Base-by-base conservation (phyloP, 2,113 vertebrate species). In the rabbit (Oryctolagus cuniculus) region DNA sequence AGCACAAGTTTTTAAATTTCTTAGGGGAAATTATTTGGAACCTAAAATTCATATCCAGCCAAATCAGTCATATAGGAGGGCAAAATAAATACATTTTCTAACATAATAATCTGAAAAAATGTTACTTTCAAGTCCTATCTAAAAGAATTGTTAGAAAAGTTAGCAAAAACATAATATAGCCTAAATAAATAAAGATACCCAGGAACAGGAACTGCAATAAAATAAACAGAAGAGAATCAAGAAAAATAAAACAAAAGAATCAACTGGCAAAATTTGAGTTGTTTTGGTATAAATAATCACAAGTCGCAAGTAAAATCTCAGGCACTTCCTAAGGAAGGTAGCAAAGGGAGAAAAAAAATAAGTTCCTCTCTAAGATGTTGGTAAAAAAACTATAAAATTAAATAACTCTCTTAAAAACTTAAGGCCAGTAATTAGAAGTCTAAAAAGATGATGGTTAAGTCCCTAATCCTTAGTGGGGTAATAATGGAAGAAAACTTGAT, bases 91-190 rank as follows among this genome's bases (percentile, higher is more conserved):
- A 73, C 0, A 72, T 72, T 80, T 92, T 89, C 29, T 89, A 27
- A 85, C 53, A 63, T 55, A 6, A 67, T 10, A 78, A 27, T 29
- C 9, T 58, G 55, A 82, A 22, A 91, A 77, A 89, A 5, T 34
- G 19, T 58, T 25, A 3, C 22, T 49, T 75, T 49, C 31, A 87
- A 95, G 74, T 67, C 8, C 58, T 74, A 74, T 31, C 58, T 61
- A 31, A 58, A 80, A 87, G 17, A 90, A 90, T 66, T 73, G 38
- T 87, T 73, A 94, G 13, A 36, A n/a, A 85, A 73, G 44, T 81
- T 69, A 25, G 69, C 44, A 63, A 55, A 79, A 44, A 53, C 7
- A 89, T 22, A 74, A 88, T 58, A 82, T 1, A 75, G 34, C 17
- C 69, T 53, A 94, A 36, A n/a, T 70, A 63, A 69, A 36, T 24